Percentiles rank a stretch among this genome's conserved stretches.
Conservation (phyloP, 2,113 vertebrate species). For the Tamias sibiricus region DNA sequence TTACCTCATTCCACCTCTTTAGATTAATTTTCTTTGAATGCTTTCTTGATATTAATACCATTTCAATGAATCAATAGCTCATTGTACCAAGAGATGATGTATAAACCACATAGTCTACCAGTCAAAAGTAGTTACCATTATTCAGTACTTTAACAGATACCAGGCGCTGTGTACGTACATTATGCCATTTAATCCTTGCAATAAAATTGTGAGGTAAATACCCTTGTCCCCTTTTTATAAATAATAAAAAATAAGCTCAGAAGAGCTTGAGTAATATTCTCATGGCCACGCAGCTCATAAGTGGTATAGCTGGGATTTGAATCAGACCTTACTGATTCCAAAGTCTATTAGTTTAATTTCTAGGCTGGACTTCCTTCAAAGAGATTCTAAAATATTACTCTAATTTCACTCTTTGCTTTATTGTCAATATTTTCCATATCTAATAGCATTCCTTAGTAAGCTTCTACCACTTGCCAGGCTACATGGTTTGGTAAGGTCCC, state of each 20-base stretch:
- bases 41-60: neutral
- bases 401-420: neutral
- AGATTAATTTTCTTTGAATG: neutral
- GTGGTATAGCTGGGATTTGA: neutral
- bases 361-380: neutral
- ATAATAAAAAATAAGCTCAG: neutral
- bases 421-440: neutral
- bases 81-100: neutral
- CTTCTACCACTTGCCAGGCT: neutral
- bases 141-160: slow-evolving; percentile 28
- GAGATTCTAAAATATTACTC: neutral
- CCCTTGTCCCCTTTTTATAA: neutral
- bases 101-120: neutral
- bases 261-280: neutral
- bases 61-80: neutral
- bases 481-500: neutral
- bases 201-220: neutral
- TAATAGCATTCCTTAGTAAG: neutral
- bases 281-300: neutral
- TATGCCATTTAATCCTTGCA: slow-evolving; percentile 9
- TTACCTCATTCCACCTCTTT: neutral
- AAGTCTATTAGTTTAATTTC: neutral
- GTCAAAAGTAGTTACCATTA: neutral
- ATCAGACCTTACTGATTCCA: neutral
- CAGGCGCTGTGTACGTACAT: neutral